Evolutionary conservation across 2,888 invertebrate species (phyloP).

Genomic region (Microctonus aethiopoides): DNA sequence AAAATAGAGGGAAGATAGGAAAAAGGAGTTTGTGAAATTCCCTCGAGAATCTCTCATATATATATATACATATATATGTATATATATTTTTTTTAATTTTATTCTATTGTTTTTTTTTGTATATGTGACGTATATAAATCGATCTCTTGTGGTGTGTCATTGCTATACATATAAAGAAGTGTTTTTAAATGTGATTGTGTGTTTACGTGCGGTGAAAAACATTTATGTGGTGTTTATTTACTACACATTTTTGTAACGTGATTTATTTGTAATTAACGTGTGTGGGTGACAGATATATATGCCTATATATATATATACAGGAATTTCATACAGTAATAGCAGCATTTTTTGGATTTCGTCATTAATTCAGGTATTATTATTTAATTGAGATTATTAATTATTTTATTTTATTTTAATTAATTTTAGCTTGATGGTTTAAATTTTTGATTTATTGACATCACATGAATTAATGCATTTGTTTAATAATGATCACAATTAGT

Average conservation of each 20-base stretch:
- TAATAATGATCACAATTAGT: too few relatives aligned
- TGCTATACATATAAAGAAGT: background rate
- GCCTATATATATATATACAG: too few relatives aligned
- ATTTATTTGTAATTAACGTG: background rate
- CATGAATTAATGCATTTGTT: too few relatives aligned
- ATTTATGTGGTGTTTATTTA: conserved; percentile 19
- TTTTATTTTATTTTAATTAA: background rate
- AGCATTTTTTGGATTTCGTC: background rate
- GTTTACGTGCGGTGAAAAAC: conserved; percentile 10
- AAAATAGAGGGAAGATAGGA: background rate
- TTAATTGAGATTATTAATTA: too few relatives aligned
- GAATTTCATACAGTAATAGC: background rate
- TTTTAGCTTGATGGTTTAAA: too few relatives aligned
- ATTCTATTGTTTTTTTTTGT: background rate
- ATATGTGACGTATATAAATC: background rate
- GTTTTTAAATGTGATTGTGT: background rate
- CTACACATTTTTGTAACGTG: conserved; percentile 14
- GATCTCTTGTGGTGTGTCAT: background rate
- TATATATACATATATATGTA: conserved; percentile 5
- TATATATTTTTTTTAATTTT: background rate
- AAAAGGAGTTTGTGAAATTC: conserved; percentile 6
- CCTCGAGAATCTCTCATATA: conserved; percentile 16
- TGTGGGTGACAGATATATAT: background rate
- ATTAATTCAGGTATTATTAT: conserved; percentile 9
- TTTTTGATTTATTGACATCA: too few relatives aligned